Conservation (phyloP, 1,140 invertebrate genomes). For the Drosophila azteca region DNA sequence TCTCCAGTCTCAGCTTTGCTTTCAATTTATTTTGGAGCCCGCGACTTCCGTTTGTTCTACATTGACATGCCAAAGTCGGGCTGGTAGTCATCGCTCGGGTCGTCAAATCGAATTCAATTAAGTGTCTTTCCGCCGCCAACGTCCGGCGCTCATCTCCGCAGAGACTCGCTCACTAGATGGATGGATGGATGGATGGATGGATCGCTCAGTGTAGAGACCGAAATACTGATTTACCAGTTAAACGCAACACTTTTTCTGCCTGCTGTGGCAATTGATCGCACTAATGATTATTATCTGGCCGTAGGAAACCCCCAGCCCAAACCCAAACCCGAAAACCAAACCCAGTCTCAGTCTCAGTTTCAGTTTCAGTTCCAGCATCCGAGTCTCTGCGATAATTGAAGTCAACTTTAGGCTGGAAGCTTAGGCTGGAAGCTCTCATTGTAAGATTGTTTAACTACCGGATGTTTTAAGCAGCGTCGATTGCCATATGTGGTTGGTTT, state of each 20-base stretch:
- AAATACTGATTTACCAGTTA: slow-evolving; percentile 76
- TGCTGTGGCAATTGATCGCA: slow-evolving; percentile 68
- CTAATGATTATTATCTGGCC: slow-evolving; percentile 77
- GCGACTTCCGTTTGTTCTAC: slow-evolving; percentile 80
- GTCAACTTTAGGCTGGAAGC: slow-evolving; percentile 59
- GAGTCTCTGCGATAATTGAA: slow-evolving; percentile 58
- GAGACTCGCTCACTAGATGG: background rate
- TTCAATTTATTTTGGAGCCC: slow-evolving; percentile 73
- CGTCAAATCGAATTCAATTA: slow-evolving; percentile 81
- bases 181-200: no score
- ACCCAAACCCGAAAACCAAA: background rate
- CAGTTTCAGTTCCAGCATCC: no score
- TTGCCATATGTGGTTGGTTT: slow-evolving; percentile 24
- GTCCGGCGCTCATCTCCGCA: slow-evolving; percentile 55
- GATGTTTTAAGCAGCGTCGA: slow-evolving; percentile 67
- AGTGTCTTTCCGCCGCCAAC: slow-evolving; percentile 74
- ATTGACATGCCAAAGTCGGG: slow-evolving; percentile 65
- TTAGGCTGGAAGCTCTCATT: slow-evolving; percentile 41
- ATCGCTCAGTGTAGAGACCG: slow-evolving; percentile 11
- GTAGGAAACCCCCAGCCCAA: slow-evolving; percentile 16
- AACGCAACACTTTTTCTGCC: slow-evolving; percentile 78
- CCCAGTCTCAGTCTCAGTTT: no score
- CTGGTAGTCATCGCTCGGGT: slow-evolving; percentile 23
- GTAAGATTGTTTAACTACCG: slow-evolving; percentile 74
- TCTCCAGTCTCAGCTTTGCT: slow-evolving; percentile 38